A percentile compares a stretch with the other conserved stretches of the same genome.
Conservation (phyloP, 2,113 vertebrate genomes). For the Caloenas nicobarica region DNA sequence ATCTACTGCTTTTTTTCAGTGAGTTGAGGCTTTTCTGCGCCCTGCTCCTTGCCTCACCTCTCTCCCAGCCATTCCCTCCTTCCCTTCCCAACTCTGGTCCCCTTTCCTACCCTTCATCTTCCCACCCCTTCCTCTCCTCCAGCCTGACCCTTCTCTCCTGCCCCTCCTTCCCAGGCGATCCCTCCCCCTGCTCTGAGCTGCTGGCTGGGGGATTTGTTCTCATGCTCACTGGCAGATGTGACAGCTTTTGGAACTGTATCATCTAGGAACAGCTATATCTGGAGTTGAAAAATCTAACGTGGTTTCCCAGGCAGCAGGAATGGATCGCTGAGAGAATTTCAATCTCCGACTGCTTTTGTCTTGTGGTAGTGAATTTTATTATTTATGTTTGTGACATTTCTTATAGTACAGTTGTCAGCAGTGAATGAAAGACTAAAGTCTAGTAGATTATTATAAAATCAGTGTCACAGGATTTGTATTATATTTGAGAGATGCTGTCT, state of each 20-base stretch:
- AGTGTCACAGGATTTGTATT: constrained; percentile 18
- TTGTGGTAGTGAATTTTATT: constrained; percentile 71
- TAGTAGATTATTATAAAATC: constrained; percentile 43
- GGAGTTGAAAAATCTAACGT: constrained; percentile 58
- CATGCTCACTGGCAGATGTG: constrained; percentile 64
- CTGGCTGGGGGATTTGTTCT: constrained; percentile 46
- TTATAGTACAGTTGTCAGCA: constrained; percentile 43
- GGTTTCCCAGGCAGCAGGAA: constrained; percentile 69
- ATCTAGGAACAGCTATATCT: constrained; percentile 50
- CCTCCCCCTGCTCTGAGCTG: constrained; percentile 65
- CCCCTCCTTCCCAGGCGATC: constrained; percentile 57
- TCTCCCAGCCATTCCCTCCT: not conserved
- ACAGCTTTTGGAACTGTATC: constrained; percentile 63
- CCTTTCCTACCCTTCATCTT: not conserved
- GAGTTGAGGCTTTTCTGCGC: not conserved
- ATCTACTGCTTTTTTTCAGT: not conserved
- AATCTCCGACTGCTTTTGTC: constrained; percentile 65
- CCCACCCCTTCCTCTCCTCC: constrained; percentile 50
- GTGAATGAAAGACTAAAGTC: constrained; percentile 23
- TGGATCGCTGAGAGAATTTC: constrained; percentile 62
- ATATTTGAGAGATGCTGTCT: constrained; percentile 38
- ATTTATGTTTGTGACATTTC: constrained; percentile 66
- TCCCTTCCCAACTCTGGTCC: not conserved
- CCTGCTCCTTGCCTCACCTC: not conserved
- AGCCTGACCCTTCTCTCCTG: constrained; percentile 61